Conservation (phyloP, 2,888 invertebrate species). For the Drosophila limbata region DNA sequence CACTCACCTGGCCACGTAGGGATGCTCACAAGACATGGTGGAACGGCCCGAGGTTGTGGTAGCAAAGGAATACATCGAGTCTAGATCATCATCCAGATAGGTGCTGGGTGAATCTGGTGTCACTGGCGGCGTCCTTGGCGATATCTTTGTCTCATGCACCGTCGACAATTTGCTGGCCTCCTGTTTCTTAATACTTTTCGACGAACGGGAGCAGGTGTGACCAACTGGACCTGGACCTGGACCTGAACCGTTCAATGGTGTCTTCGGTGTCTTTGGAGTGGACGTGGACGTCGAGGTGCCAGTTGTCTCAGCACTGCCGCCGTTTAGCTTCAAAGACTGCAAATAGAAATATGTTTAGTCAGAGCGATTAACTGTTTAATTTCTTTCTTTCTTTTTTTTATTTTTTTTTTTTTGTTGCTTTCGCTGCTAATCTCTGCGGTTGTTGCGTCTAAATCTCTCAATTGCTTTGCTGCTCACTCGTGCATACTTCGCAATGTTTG, state of each 20-base stretch:
- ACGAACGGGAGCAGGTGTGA: constrained; percentile 50
- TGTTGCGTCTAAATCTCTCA: constrained; percentile 52
- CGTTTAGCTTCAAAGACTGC: constrained; percentile 85
- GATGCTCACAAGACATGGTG: constrained; percentile 89
- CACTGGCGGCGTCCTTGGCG: constrained; percentile 88
- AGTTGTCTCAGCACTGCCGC: constrained; percentile 69
- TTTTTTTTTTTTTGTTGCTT: constrained; percentile 27
- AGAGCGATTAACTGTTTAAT: constrained; percentile 54
- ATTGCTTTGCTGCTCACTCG: constrained; percentile 65
- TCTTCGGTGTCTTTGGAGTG: constrained; percentile 85
- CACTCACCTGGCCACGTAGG: constrained; percentile 89
- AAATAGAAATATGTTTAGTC: constrained; percentile 54
- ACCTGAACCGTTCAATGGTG: constrained; percentile 78
- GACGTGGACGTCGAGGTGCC: constrained; percentile 53
- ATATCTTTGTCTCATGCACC: constrained; percentile 79
- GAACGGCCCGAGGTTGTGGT: constrained; percentile 92
- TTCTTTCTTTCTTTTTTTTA: constrained; percentile 19
- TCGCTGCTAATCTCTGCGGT: constrained; percentile 51
- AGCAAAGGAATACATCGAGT: constrained; percentile 92
- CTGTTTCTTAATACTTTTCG: constrained; percentile 7
- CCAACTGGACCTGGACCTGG: constrained; percentile 30
- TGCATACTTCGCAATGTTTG: constrained; percentile 59
- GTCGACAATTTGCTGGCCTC: constrained; percentile 64
- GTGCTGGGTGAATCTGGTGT: constrained; percentile 87
- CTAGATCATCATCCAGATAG: constrained; percentile 89